These are phyloP conservation scores for Anastrepha obliqua DNA, from an alignment of 1,140 invertebrate genomes.

Conservation along the genomic window DNA sequence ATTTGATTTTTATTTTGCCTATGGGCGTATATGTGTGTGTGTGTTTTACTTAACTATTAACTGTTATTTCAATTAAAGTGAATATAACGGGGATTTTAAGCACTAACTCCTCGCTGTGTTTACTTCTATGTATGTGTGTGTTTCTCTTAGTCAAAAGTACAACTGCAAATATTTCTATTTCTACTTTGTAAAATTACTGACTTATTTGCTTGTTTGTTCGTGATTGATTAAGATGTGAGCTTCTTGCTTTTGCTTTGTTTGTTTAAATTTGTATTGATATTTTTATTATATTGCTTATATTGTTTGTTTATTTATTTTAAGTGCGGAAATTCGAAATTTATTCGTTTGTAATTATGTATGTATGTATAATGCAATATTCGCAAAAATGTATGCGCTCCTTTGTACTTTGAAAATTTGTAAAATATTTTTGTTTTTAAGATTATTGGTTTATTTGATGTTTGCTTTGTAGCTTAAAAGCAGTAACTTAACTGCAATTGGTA, in stretches of 20 bases:
- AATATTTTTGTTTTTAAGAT: slow-evolving; percentile 8
- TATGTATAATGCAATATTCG: slow-evolving; percentile 4
- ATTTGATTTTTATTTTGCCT: not conserved
- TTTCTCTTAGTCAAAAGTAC: not conserved
- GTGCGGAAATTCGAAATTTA: slow-evolving; percentile 33
- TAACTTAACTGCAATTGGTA: not conserved
- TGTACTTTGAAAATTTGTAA: slow-evolving; percentile 50
- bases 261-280: not conserved
- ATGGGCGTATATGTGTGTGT: slow-evolving; percentile 7
- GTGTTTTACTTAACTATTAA: not conserved
- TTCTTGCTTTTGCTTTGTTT: not conserved
- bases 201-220: slow-evolving; percentile 15
- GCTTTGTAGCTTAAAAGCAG: not conserved
- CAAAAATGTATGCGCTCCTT: slow-evolving; percentile 15
- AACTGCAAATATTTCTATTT: not conserved
- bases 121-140: not conserved
- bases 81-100: not conserved
- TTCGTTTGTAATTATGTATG: not conserved
- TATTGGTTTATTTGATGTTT: slow-evolving; percentile 14
- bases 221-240: not conserved
- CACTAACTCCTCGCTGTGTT: not conserved
- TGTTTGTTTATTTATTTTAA: not conserved
- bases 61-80: slow-evolving; percentile 3
- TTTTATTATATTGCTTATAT: slow-evolving; percentile 1
- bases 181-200: not conserved